Evolutionary conservation across 1,140 invertebrate genomes (phyloP).

Genomic region (Telenomus remus): DNA sequence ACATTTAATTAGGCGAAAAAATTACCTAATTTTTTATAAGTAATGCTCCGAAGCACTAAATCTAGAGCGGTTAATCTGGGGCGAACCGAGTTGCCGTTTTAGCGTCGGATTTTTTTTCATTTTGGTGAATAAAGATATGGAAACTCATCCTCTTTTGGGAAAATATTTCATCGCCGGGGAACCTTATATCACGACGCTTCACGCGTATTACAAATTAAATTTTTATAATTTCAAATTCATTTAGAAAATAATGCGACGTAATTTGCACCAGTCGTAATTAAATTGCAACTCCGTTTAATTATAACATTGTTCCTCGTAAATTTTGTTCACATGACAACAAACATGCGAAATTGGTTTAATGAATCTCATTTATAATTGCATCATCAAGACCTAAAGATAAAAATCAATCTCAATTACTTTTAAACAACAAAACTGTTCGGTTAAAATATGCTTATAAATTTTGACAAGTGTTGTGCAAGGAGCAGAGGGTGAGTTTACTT

Average conservation of each 20-base stretch:
- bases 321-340: too few species aligned
- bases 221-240: conserved; percentile 5
- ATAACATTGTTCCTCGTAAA: too few species aligned
- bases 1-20: neutral
- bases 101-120: conserved; percentile 8
- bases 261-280: too few species aligned
- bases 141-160: neutral
- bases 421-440: too few species aligned
- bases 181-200: conserved; percentile 6
- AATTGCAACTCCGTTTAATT: too few species aligned
- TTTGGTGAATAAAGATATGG: conserved; percentile 9
- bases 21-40: conserved; percentile 1
- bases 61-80: conserved; percentile 11
- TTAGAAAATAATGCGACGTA: neutral
- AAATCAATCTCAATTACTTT: too few species aligned
- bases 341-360: too few species aligned
- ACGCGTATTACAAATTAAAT: conserved; percentile 12
- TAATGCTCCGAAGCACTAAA: conserved; percentile 1
- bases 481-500: too few species aligned
- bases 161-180: neutral
- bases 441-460: too few species aligned
- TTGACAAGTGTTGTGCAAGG: too few species aligned
- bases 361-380: too few species aligned
- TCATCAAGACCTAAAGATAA: too few species aligned
- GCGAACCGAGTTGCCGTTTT: conserved; percentile 4